Base-by-base conservation (phyloP, 2,113 vertebrate genomes). In the Percina caprodes region DNA sequence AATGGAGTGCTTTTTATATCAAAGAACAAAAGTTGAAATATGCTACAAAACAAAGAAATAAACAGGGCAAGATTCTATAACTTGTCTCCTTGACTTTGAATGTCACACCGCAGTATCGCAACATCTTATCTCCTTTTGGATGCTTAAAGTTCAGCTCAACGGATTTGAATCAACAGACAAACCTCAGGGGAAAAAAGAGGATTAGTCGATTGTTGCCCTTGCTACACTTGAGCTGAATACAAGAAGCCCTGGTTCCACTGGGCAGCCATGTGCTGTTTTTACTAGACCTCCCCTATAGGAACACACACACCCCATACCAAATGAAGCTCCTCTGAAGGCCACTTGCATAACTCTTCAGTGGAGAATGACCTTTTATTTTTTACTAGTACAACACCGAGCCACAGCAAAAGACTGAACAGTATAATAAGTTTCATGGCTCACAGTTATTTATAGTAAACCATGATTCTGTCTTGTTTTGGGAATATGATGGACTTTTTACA, bases 241-340 rank as follows among this genome's bases (percentile, higher is more conserved):
- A 55, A 89, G 85, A 79, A 52, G 58, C 82, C 65, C 48, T 48
- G 74, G 42, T 69, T 73, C 72, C 11, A 9, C 68, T 15, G 14
- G 55, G 45, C 68, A 62, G 79, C 49, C 30, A 3, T 68, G 60
- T 54, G 63, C 58, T 77, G 54, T 69, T 83, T 77, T 85, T 71
- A 83, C 74, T 15, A 83, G 66, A 84, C 77, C 77, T 80, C 83
- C 79, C 72, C 56, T 66, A 58, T 48, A 55, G 80, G 54, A 77
- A 66, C 76, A 83, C 83, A 83, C 83, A 78, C 67, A 68, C 69
- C 65, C 83, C 86, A 85, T 79, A 89, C 89, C 78, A 89, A 92
- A 90, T 80, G 82, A 91, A 91, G 81, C 87, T 84, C 65, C 74
- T 77, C 71, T 89, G 93, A 95, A 94, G 92, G 91, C 89, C 92